Conservation (phyloP, 2,888 invertebrate genomes). For the Drosophila fungiperda region DNA sequence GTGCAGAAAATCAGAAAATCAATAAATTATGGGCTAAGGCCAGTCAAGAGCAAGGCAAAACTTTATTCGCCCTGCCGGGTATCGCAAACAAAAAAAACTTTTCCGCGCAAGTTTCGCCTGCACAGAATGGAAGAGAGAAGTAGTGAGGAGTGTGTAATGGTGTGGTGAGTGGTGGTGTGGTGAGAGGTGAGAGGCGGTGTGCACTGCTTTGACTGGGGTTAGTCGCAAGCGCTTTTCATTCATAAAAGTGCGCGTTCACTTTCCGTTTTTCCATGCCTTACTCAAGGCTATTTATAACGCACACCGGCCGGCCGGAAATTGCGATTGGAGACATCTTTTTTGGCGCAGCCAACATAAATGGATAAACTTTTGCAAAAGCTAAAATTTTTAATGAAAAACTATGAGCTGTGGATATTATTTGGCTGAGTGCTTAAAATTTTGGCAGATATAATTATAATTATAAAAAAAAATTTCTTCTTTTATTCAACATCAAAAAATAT, state of each 20-base stretch:
- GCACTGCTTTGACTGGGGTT: neutral
- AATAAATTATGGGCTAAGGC: conserved; percentile 79
- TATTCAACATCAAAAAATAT: neutral
- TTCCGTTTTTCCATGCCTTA: conserved; percentile 51
- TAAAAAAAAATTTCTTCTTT: neutral
- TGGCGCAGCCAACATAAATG: neutral
- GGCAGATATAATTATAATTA: neutral
- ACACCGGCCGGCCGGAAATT: conserved; percentile 68
- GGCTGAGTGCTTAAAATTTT: neutral
- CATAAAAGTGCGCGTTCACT: conserved; percentile 66
- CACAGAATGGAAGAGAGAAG: neutral
- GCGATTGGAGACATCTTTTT: conserved; percentile 27
- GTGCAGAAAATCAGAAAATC: conserved; percentile 73
- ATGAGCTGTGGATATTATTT: neutral
- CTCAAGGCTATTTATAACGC: conserved; percentile 78
- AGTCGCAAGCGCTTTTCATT: conserved; percentile 51
- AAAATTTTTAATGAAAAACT: conserved; percentile 12
- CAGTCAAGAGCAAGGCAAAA: conserved; percentile 83
- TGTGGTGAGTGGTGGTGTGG: neutral
- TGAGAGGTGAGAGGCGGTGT: too few species aligned
- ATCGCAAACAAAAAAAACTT: conserved; percentile 25
- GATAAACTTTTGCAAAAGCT: neutral
- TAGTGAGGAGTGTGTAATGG: neutral
- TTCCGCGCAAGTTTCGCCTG: conserved; percentile 31
- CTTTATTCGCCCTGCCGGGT: conserved; percentile 49